Base-by-base conservation (phyloP, 2,113 vertebrate genomes). In the Anolis carolinensis region DNA sequence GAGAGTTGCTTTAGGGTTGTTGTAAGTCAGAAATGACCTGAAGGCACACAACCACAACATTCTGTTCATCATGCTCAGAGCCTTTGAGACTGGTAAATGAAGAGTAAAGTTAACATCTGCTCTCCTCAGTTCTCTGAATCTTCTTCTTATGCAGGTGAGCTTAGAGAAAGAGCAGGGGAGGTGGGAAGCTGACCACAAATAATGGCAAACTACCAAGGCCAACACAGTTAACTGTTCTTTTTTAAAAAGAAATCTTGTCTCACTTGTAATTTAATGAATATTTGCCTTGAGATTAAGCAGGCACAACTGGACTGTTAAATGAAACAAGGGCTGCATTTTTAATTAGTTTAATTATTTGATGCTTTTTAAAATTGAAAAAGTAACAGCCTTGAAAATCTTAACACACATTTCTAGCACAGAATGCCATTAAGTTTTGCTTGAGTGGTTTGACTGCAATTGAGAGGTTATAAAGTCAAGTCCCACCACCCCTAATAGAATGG, bases 261-360 rank as follows among this genome's bases (percentile, higher is more conserved):
- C 89, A 80, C 88, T 87, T 86, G 90, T 77, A 93, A 89, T 90
- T 93, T 91, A 92, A 74, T 73, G 63, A 81, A 2, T 93, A 94
- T 92, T 95, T 92, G 91, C 90, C 44, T 50, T 14, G 8, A n/a
- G 20, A 81, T 71, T 89, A 91, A 90, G 21, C 77, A 88, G 80
- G 75, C 83, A 72, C 36, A 94, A 73, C 88, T 73, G 85, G 76
- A 89, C 92, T n/a, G 63, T 90, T 75, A 88, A 94, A 73, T 72
- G 90, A 92, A 91, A 91, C 0, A 4, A 67, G 85, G 78, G 34
- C 34, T 82, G 88, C 86, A 91, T 93, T 91, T 92, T 93, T 89
- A 91, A 91, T 93, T 94, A 87, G 94, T 86, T 82, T 94, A 88
- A 93, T 94, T 91, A 85, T 88, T 90, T 92, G 91, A 91, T 90